Base-by-base conservation (phyloP, 2,113 vertebrate genomes). In the Meriones unguiculatus region DNA sequence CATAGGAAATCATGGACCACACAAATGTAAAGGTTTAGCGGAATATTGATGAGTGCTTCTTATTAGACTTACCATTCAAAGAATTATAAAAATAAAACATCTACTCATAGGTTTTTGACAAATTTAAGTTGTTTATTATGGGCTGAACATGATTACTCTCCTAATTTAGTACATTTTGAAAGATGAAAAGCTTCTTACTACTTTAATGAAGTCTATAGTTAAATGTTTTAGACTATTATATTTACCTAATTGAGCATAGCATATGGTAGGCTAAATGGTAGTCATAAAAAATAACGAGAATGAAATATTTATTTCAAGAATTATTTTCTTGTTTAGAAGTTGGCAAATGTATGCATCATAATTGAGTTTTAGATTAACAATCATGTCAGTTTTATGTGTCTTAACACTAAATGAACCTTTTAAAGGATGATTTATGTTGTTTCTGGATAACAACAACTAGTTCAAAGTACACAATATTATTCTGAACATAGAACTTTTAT, bases 81-180 rank as follows among this genome's bases (percentile, higher is more conserved):
- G 87, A 84, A 93, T 17, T 95, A 24, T 1, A 94, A 72, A 84
- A 84, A 70, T 84, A 9, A 50, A 17, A 52, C 87, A 87, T 18
- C 89, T 95, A 69, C 41, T 65, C 91, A 91, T 67, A 90, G 25
- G 1, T 91, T 87, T 54, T 92, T 94, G 87, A 54, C 69, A 73
- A 96, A 32, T 35, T 91, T 69, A 87, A 38, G 80, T 93, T 94
- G 28, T 93, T 97, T 94, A 93, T 8, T 65, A 38, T 52, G 85
- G 3, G 69, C 20, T 97, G 78, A 90, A 46, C 54, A 81, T 88
- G 41, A 2, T 32, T 73, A 57, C 72, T 86, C 57, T 94, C 87
- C 93, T 80, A 92, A 87, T 35, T 90, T 89, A 7, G 15, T 72
- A 59, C 76, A 20, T 73, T 72, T 13, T 80, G 28, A 38, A 96